Base-by-base conservation (phyloP, 2,797 vertebrate genomes). In the Brachymystax lenok region DNA sequence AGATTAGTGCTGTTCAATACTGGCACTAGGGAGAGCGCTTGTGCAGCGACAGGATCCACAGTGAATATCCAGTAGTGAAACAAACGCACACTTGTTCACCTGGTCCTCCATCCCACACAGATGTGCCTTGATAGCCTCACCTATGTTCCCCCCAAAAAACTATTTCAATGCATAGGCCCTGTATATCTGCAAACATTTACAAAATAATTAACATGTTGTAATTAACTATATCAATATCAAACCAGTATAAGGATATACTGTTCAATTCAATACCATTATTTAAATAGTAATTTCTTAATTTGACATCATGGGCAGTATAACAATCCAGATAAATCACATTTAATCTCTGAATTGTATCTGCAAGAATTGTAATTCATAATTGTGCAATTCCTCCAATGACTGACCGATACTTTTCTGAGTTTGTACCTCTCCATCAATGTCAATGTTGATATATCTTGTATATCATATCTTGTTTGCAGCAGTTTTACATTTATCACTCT, bases 81-180 rank as follows among this genome's bases (percentile, higher is more conserved):
- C 85, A 91, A 88, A 85, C 17, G 12, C 79, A 71, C 77, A 80
- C 85, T 84, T 90, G 88, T 90, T 91, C 86, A 87, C 89, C 90
- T 89, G 84, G 83, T 86, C 77, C 86, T 90, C 86, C 89, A 87
- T 89, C 86, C 68, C 84, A 81, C 75, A 86, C 78, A 83, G 85
- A 86, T 88, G 82, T 40, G 80, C 85, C 87, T 87, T 89, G 82
- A 87, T 83, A 91, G 84, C 85, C 85, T 89, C 59, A 79, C 71
- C 74, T 76, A 16, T 35, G 33, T 35, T 82, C 69, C 75, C 70
- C 76, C 69, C 70, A 24, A 79, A 33, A 63, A 8, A 63, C 73
- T 69, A 72, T 8, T 67, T 74, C 10, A 46, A 19, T n/a, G 40
- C 10, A 46, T 35, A 74, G 46, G 77, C 13, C 4, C 54, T 5